A percentile compares a stretch with the other conserved stretches of the same genome.
These are phyloP conservation scores for Ciconia stormi DNA, from an alignment of 2,113 vertebrate genomes.

Conservation along the genomic window DNA sequence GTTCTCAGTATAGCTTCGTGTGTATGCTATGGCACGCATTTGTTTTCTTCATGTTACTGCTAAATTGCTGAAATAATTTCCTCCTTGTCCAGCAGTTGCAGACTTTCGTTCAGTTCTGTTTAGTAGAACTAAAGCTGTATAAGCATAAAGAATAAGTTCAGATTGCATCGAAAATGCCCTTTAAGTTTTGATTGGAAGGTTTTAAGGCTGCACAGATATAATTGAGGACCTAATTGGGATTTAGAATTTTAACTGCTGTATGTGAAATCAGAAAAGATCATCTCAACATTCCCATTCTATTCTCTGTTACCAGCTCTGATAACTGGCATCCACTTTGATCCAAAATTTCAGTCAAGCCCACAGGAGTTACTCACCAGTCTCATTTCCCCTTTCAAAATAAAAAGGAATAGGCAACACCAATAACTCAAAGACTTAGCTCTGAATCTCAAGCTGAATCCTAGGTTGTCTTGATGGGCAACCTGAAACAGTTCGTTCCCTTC, in stretches of 20 bases:
- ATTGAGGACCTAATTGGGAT: not conserved
- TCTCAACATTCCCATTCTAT: not conserved
- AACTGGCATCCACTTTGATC: not conserved
- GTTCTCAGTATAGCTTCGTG: not conserved
- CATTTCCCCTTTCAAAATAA: not conserved
- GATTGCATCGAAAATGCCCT: not conserved
- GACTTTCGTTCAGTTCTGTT: not conserved
- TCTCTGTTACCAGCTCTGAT: not conserved
- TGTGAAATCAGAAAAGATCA: not conserved
- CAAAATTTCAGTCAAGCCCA: not conserved
- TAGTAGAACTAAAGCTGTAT: not conserved
- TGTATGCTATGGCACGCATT: accelerated
- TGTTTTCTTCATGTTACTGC: not conserved
- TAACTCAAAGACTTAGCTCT: not conserved
- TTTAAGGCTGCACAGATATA: not conserved
- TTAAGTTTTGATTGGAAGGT: not conserved
- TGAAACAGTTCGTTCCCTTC: not conserved
- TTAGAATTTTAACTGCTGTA: not conserved
- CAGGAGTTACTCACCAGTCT: not conserved
- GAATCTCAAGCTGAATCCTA: not conserved
- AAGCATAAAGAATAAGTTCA: not conserved
- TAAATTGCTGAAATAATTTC: not conserved
- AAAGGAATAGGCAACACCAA: not conserved
- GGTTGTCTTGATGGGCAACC: not conserved
- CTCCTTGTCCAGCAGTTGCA: not conserved